phyloP scores from a whole-genome alignment of 2,113 vertebrate genomes.

The Lonchura striata region DNA sequence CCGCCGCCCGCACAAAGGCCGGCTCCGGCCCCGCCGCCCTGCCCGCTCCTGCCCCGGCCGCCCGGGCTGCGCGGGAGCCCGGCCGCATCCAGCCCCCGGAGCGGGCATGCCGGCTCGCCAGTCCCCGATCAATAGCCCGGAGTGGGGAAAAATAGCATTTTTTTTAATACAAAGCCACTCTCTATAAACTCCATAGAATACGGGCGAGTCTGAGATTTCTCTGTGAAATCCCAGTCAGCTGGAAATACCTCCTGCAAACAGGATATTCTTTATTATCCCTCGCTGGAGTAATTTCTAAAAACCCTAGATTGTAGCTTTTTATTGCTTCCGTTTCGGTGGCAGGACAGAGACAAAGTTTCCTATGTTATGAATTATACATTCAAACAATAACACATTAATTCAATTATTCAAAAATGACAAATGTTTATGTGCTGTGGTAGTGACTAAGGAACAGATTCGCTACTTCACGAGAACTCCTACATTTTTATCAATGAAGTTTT shows the following conservation, averaged over 20 bases:
- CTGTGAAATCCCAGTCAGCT: background rate
- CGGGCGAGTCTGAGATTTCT: background rate
- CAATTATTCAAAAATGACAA: slow-evolving; percentile 84
- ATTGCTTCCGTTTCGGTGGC: slow-evolving; percentile 67
- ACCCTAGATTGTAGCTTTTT: slow-evolving; percentile 45
- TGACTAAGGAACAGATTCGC: slow-evolving; percentile 67
- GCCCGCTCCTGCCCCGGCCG: background rate
- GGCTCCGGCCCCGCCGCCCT: background rate
- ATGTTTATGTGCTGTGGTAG: slow-evolving; percentile 77
- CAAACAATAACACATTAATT: slow-evolving; percentile 84
- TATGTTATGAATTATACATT: slow-evolving; percentile 81
- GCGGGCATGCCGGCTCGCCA: background rate
- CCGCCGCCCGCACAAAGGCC: background rate
- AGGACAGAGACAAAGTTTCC: slow-evolving; percentile 79
- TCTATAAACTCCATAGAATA: background rate
- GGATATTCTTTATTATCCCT: slow-evolving; percentile 55
- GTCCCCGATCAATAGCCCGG: background rate
- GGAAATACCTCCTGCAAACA: slow-evolving; percentile 43
- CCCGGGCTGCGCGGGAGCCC: background rate
- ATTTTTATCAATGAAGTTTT: slow-evolving; percentile 72
- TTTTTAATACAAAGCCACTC: background rate
- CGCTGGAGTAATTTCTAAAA: slow-evolving; percentile 35
- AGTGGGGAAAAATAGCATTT: background rate
- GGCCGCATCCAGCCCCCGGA: background rate
- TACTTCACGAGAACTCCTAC: slow-evolving; percentile 46